Evolutionary conservation across 1,140 invertebrate species (phyloP), one percentile per base, ranked within the genome.

Genomic region (Listronotus bonariensis): DNA sequence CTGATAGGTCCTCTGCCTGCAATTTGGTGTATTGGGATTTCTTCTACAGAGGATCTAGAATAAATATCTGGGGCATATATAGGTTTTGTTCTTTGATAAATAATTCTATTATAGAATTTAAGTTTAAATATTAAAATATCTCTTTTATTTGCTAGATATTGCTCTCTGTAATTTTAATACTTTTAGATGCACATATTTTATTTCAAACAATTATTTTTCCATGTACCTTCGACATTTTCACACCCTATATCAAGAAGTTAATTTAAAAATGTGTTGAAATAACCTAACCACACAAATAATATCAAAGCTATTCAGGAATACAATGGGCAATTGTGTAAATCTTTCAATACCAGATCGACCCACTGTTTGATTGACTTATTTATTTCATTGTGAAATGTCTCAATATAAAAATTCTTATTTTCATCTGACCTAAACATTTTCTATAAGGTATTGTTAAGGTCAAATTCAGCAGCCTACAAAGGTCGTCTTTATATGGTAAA

Each of bases 311-410:
- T 45, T 45, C 42, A 45, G 14, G 42, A 5, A 45, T 45, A 45
- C 42, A 45, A 45, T 45, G 17, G 42, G n/a, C 42, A 15, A 45
- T 45, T 45, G 42, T 45, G 15, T 15, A 45, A 14, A 45, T 45
- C 42, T 14, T 45, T 45, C 42, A 45, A 45, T 45, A 45, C 42
- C 12, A 45, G 42, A 45, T 45, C 42, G 17, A 45, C 42, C 42
- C 17, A 45, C 4, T 7, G 3, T 45, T 17, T 45, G 5, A 7
- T 5, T 5, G 42, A 14, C 5, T 14, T 12, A 7, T 45, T 45
- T 45, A 17, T 15, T 45, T 45, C 20, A 26, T 26, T 26, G 20
- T 26, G 20, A 26, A 26, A 26, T 26, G 14, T 12, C 7, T 45
- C 7, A 45, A 15, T 45, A n/a, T 45, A 17, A 45, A 45, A 45